phyloP scores from a whole-genome alignment of 2,888 invertebrate genomes.

The Chrysolina americana region DNA sequence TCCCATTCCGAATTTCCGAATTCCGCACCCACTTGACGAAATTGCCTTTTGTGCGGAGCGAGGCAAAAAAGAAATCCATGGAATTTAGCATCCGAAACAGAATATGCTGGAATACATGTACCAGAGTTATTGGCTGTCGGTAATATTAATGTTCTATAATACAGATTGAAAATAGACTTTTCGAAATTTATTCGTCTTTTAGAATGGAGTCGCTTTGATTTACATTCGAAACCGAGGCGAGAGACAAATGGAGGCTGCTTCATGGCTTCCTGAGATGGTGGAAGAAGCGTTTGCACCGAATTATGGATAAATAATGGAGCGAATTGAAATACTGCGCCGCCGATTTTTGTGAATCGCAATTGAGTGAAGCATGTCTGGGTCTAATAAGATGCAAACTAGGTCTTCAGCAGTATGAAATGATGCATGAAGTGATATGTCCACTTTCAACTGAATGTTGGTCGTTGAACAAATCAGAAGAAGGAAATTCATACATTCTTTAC shows the following conservation, averaged over 20 bases:
- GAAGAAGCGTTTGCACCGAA: constrained; percentile 44
- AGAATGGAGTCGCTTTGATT: constrained; percentile 62
- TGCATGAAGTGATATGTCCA: too few relatives aligned
- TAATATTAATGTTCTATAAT: constrained; percentile 66
- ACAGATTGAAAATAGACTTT: constrained; percentile 66
- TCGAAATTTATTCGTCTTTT: constrained; percentile 64
- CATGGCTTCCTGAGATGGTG: constrained; percentile 43
- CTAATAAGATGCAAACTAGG: neutral
- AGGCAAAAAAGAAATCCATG: constrained; percentile 48
- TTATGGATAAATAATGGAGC: constrained; percentile 47
- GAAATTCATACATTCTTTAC: too few relatives aligned
- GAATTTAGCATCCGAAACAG: constrained; percentile 57
- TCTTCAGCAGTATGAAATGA: neutral
- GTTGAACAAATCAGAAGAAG: too few relatives aligned
- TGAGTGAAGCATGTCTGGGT: neutral
- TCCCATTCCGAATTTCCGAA: constrained; percentile 35
- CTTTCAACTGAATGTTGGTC: too few relatives aligned
- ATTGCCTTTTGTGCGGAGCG: constrained; percentile 30
- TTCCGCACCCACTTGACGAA: constrained; percentile 36
- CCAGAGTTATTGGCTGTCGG: constrained; percentile 65
- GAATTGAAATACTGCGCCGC: constrained; percentile 42
- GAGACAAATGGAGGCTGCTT: constrained; percentile 59
- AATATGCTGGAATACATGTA: constrained; percentile 65
- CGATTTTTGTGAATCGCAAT: neutral
- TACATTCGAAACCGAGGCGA: constrained; percentile 60